Evolutionary conservation across 2,113 vertebrate genomes (phyloP).

Genomic region (Struthio camelus): DNA sequence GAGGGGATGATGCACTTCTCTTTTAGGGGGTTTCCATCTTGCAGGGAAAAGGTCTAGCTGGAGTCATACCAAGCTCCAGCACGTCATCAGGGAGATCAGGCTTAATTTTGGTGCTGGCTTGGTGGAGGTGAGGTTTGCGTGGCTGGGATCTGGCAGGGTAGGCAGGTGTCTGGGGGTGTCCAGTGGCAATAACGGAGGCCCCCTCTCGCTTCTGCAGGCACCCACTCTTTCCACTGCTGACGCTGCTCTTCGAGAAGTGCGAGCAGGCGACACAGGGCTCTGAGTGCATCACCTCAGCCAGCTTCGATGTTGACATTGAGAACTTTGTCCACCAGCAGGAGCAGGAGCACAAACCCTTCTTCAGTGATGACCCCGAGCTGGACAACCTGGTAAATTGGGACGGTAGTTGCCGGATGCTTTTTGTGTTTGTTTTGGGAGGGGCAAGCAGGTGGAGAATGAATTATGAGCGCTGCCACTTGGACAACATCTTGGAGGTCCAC

Average conservation of each 20-base stretch:
- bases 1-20: neutral
- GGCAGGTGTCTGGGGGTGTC: too few species aligned
- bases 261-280: slow-evolving; percentile 98
- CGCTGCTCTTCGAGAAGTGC: slow-evolving; percentile 96
- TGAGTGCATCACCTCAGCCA: slow-evolving; percentile 98
- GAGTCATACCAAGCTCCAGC: too few species aligned
- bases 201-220: slow-evolving; percentile 80
- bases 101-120: neutral
- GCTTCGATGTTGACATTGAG: slow-evolving; percentile 98
- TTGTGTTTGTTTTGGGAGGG: neutral
- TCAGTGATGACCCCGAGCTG: slow-evolving; percentile 96
- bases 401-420: neutral
- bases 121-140: neutral
- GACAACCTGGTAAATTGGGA: slow-evolving; percentile 91
- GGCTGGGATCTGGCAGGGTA: neutral
- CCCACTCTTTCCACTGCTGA: slow-evolving; percentile 94
- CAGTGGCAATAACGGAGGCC: rapidly evolving
- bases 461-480: neutral
- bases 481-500: neutral
- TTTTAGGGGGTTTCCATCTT: too few species aligned
- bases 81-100: too few species aligned
- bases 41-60: neutral
- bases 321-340: slow-evolving; percentile 99
- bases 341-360: slow-evolving; percentile 97
- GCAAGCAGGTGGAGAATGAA: neutral